Conservation (phyloP, 2,113 vertebrate genomes). For the Rhinolophus sinicus region DNA sequence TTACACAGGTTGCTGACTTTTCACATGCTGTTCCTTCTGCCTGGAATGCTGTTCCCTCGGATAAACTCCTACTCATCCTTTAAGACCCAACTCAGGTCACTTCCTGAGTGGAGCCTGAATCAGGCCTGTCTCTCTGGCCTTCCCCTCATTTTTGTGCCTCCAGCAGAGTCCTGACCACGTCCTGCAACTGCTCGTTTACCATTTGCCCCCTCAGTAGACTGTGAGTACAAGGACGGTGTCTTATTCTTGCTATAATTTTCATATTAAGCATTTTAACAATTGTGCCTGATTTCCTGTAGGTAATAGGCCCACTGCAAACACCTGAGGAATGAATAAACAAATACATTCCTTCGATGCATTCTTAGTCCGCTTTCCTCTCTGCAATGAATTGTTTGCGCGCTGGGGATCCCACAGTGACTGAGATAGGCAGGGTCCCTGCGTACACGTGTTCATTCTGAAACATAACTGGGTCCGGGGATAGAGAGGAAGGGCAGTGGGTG, state of each 20-base stretch:
- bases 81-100: background rate
- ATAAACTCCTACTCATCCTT: background rate
- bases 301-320: background rate
- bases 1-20: background rate
- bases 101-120: background rate
- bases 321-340: background rate
- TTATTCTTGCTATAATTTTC: background rate
- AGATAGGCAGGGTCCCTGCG: background rate
- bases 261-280: background rate
- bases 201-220: background rate
- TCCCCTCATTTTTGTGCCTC: background rate
- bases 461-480: background rate
- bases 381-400: background rate
- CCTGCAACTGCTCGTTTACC: background rate
- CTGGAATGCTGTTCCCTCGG: background rate
- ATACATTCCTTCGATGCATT: background rate
- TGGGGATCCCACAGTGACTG: background rate
- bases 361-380: background rate
- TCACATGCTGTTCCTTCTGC: background rate
- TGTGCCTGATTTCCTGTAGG: background rate
- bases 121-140: background rate
- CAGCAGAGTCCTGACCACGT: fast-evolving
- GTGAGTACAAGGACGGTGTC: background rate
- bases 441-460: background rate
- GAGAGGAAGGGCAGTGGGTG: background rate